phyloP scores from a whole-genome alignment of 2,113 vertebrate genomes.

The Rhinoderma darwinii region DNA sequence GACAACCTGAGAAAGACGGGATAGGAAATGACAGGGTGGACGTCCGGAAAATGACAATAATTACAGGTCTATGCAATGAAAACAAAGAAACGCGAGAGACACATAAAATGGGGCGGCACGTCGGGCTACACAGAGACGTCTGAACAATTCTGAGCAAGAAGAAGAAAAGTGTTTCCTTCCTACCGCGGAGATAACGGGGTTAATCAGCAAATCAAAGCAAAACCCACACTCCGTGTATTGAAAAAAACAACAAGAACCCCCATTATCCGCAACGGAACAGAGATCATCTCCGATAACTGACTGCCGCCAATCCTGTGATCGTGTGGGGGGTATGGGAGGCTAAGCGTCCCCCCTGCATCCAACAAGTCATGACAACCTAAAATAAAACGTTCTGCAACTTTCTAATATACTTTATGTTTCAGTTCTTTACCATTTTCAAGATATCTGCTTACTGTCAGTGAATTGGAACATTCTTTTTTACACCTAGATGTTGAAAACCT shows the following conservation, averaged over 20 bases:
- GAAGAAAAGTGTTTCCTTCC: conserved; percentile 48
- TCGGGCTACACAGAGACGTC: conserved; percentile 9
- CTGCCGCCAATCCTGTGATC: too few species aligned
- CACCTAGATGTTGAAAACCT: too few species aligned
- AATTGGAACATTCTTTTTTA: too few species aligned
- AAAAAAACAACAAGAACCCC: background rate
- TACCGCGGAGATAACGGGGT: conserved; percentile 16
- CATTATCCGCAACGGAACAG: background rate
- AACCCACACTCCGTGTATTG: background rate
- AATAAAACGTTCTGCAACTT: too few species aligned
- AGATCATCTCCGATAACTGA: background rate
- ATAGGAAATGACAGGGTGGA: conserved; percentile 48
- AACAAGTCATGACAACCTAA: too few species aligned
- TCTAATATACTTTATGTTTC: too few species aligned
- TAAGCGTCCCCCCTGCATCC: too few species aligned
- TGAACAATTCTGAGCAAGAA: conserved; percentile 46
- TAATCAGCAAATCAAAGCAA: conserved; percentile 16
- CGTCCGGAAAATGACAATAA: conserved; percentile 46
- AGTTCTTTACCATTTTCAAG: too few species aligned
- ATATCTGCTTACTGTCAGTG: background rate
- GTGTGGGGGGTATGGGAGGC: too few species aligned
- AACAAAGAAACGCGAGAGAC: conserved; percentile 48
- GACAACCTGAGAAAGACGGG: conserved; percentile 5
- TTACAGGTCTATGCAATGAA: conserved; percentile 42
- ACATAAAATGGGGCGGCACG: conserved; percentile 17